Evolutionary conservation across 2,797 vertebrate genomes (phyloP).

Genomic region (Melanotaenia nigrans): DNA sequence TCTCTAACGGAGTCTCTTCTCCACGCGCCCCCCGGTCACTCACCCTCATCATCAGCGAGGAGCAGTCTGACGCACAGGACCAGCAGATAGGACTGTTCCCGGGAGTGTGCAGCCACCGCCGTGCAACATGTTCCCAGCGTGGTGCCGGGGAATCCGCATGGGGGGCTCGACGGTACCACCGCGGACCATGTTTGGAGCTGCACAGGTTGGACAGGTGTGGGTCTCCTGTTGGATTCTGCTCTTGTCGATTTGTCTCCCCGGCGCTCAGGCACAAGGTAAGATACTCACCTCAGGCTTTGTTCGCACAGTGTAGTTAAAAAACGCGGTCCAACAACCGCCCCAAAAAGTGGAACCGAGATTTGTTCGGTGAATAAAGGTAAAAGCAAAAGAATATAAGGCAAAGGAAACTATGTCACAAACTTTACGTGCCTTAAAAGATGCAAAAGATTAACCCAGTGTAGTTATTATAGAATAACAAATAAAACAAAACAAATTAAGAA

Average conservation of each 20-base stretch:
- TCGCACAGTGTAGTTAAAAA: not conserved
- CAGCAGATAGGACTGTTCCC: constrained; percentile 68
- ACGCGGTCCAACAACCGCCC: not conserved
- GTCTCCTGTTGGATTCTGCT: constrained; percentile 81
- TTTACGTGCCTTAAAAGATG: not conserved
- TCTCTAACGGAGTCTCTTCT: constrained; percentile 52
- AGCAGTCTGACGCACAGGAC: constrained; percentile 69
- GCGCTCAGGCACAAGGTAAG: constrained; percentile 81
- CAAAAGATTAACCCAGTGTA: constrained; percentile 15
- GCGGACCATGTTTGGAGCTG: constrained; percentile 60
- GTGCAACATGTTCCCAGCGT: constrained; percentile 83
- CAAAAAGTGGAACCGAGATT: not conserved
- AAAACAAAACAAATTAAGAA: not conserved
- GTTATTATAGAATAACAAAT: not conserved
- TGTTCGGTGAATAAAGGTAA: not conserved
- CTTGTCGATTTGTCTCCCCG: constrained; percentile 59
- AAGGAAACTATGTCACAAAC: constrained; percentile 18
- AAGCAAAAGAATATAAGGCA: not conserved
- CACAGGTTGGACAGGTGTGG: constrained; percentile 69
- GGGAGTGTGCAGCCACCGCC: constrained; percentile 65
- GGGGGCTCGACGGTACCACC: constrained; percentile 53
- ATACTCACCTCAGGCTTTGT: constrained; percentile 23
- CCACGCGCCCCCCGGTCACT: constrained; percentile 51
- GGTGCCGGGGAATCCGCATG: constrained; percentile 69
- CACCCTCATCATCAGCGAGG: constrained; percentile 61